Conservation (phyloP, 2,113 vertebrate genomes). For the Fukomys damarensis region DNA sequence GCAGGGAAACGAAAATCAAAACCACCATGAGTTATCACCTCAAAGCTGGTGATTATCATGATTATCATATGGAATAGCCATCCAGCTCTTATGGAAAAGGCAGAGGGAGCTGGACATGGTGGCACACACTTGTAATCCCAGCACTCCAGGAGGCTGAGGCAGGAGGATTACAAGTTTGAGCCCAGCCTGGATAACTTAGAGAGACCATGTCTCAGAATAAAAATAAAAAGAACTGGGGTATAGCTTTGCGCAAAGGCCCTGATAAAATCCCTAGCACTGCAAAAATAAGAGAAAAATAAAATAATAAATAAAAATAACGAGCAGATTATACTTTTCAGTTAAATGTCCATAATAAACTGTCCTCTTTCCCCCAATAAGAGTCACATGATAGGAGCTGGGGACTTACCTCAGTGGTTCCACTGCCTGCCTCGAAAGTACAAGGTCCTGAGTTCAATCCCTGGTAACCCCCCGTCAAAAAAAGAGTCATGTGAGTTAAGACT, state of each 20-base stretch:
- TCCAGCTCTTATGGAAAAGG: not conserved
- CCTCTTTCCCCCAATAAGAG: not conserved
- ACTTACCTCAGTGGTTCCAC: too few relatives aligned
- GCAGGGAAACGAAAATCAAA: not conserved
- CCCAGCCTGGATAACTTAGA: not conserved
- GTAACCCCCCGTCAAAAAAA: too few relatives aligned
- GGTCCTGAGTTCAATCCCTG: too few relatives aligned
- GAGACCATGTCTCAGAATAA: not conserved
- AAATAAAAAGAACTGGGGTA: not conserved
- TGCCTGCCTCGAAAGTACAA: too few relatives aligned
- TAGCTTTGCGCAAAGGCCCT: not conserved
- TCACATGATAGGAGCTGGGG: too few relatives aligned
- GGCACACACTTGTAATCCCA: not conserved
- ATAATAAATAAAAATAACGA: not conserved
- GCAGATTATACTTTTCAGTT: not conserved
- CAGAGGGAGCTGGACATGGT: not conserved
- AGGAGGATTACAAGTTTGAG: not conserved
- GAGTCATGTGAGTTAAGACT: too few relatives aligned
- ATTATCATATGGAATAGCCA: too few relatives aligned
- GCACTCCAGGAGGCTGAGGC: not conserved
- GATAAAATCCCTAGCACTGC: not conserved
- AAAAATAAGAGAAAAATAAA: not conserved
- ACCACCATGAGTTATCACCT: not conserved
- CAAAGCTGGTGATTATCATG: not conserved
- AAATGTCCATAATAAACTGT: not conserved